These are phyloP conservation scores for Latrodectus hesperus DNA, from an alignment of 2,888 invertebrate genomes.

Conservation along the genomic window DNA sequence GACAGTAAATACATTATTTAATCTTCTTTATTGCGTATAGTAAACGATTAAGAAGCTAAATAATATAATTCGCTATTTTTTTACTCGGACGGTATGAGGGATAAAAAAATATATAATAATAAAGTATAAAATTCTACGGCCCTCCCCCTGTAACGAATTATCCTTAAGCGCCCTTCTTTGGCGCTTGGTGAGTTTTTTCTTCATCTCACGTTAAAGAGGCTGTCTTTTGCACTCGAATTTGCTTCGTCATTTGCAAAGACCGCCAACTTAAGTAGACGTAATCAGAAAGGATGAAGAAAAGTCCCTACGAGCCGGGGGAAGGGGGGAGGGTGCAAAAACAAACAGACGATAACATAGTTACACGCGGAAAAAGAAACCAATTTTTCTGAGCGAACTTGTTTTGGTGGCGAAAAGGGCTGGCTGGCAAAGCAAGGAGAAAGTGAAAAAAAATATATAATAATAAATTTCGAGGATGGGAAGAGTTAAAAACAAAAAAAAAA, in stretches of 20 bases:
- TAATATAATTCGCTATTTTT: conserved; percentile 59
- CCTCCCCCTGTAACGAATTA: conserved; percentile 18
- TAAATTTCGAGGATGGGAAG: conserved; percentile 21
- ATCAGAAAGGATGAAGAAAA: conserved; percentile 58
- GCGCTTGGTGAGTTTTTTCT: background rate
- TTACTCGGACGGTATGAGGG: background rate
- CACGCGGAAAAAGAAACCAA: conserved; percentile 48
- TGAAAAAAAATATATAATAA: conserved; percentile 19
- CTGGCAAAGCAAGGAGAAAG: background rate
- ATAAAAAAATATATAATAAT: conserved; percentile 12
- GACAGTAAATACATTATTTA: conserved; percentile 58
- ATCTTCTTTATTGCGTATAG: conserved; percentile 49
- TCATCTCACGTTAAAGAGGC: conserved; percentile 50
- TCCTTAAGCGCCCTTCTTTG: conserved; percentile 15
- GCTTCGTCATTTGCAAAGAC: conserved; percentile 60
- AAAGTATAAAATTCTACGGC: background rate
- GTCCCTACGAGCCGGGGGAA: conserved; percentile 16
- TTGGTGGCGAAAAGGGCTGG: background rate
- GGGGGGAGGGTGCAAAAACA: conserved; percentile 32
- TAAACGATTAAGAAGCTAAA: conserved; percentile 62
- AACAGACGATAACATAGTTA: conserved; percentile 67
- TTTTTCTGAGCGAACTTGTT: conserved; percentile 39
- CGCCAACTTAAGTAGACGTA: conserved; percentile 63
- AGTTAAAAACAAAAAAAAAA: conserved; percentile 37
- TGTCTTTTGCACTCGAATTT: conserved; percentile 43